A percentile compares a stretch with the other conserved stretches of the same genome.
Evolutionary conservation across 2,113 vertebrate species (phyloP).

Genomic region (Ardeotis arabs): DNA sequence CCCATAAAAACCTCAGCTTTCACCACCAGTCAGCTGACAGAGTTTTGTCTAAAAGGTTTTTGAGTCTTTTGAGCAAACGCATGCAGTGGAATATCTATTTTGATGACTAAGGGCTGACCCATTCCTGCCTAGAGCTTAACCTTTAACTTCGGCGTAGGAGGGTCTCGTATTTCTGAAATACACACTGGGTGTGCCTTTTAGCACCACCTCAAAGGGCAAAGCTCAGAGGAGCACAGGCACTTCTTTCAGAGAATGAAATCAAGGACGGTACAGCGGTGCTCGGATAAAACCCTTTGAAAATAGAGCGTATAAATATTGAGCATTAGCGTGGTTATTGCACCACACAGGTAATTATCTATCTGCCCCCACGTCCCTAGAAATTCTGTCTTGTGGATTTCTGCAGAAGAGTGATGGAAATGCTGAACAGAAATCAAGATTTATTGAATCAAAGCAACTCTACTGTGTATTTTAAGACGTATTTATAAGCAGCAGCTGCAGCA

Average conservation of each 20-base stretch:
- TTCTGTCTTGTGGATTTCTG: background rate
- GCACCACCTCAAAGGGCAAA: conserved; percentile 16
- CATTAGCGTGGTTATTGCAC: background rate
- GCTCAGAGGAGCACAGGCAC: conserved; percentile 40
- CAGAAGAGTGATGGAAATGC: conserved; percentile 13
- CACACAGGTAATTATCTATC: conserved; percentile 5
- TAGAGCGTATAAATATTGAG: background rate
- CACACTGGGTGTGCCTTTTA: background rate
- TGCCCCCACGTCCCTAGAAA: background rate
- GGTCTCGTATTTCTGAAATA: background rate
- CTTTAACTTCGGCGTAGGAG: background rate
- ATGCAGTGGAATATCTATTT: background rate
- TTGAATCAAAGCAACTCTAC: conserved; percentile 13
- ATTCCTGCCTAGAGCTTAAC: background rate
- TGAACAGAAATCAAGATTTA: conserved; percentile 53
- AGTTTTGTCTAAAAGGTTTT: background rate
- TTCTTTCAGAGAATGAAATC: background rate
- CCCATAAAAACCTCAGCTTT: background rate
- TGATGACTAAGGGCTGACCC: background rate
- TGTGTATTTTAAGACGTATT: conserved; percentile 59
- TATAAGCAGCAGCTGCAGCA: conserved; percentile 67
- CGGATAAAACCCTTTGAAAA: background rate
- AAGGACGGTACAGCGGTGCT: background rate
- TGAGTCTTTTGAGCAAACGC: background rate
- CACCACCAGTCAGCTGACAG: background rate